Conservation (phyloP, 2,797 vertebrate genomes). For the Phylloscopus collybita region DNA sequence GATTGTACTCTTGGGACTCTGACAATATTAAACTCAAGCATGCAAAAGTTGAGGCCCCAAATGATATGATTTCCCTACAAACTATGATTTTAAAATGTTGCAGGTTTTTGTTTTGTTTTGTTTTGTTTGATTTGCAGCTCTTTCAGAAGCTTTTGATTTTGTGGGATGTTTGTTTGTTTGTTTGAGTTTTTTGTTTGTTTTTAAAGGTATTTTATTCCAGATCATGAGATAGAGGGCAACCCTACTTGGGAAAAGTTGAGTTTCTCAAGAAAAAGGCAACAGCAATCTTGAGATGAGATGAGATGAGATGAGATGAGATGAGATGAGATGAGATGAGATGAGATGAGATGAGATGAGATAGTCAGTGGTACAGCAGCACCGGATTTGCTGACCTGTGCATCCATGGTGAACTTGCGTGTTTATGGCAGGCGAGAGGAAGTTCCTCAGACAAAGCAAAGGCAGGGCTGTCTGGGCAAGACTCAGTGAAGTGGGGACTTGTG, state of each 20-base stretch:
- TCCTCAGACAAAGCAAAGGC: slow-evolving; percentile 9
- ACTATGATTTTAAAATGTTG: neutral
- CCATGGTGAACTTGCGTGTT: neutral
- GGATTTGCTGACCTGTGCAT: neutral
- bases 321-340: too few species aligned
- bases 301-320: neutral
- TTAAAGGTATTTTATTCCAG: neutral
- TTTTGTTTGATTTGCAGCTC: neutral
- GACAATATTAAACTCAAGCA: neutral
- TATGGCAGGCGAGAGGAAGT: neutral
- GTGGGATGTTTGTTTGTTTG: accelerated
- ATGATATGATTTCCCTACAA: neutral
- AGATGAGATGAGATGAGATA: neutral
- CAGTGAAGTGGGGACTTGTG: neutral
- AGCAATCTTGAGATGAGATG: neutral
- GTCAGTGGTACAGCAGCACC: accelerated
- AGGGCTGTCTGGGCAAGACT: neutral
- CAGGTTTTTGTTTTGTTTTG: neutral
- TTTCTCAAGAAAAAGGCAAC: neutral
- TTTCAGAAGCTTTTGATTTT: neutral
- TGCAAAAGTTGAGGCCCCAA: neutral
- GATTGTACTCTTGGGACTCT: neutral
- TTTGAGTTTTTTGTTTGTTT: accelerated
- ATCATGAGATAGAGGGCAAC: neutral
- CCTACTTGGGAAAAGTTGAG: neutral